A percentile compares a stretch with the other conserved stretches of the same genome.
phyloP scores from a whole-genome alignment of 2,797 vertebrate species.

The Jordanella pulchra region DNA sequence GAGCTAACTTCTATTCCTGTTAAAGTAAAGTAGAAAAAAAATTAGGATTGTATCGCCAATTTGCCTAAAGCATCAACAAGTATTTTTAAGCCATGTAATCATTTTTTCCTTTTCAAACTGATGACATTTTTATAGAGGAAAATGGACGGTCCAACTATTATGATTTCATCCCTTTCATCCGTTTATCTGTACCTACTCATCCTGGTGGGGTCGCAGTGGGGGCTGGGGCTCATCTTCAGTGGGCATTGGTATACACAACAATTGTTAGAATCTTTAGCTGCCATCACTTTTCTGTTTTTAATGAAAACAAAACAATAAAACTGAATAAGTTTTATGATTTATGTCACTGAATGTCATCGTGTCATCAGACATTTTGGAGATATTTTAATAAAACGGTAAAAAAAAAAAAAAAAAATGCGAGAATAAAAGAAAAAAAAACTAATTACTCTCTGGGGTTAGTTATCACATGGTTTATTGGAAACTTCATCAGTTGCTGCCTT shows the following conservation, averaged over 20 bases:
- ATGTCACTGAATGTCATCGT: neutral
- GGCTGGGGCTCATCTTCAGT: neutral
- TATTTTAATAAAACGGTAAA: neutral
- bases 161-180: neutral
- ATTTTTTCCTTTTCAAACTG: too few species aligned
- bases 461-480: neutral
- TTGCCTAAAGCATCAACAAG: too few species aligned
- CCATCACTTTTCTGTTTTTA: neutral
- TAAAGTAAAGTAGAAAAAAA: too few species aligned
- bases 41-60: too few species aligned
- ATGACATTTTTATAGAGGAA: too few species aligned
- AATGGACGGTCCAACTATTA: neutral
- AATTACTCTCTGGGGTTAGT: neutral
- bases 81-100: too few species aligned
- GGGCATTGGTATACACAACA: neutral
- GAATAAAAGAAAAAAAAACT: neutral
- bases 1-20: too few species aligned
- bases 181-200: neutral
- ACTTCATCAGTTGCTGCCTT: too few species aligned
- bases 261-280: neutral
- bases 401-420: neutral
- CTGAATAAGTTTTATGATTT: too few species aligned
- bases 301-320: neutral
- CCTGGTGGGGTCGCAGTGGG: neutral
- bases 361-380: neutral